Conservation (phyloP, 2,797 vertebrate species). For the Eleutherodactylus coqui region DNA sequence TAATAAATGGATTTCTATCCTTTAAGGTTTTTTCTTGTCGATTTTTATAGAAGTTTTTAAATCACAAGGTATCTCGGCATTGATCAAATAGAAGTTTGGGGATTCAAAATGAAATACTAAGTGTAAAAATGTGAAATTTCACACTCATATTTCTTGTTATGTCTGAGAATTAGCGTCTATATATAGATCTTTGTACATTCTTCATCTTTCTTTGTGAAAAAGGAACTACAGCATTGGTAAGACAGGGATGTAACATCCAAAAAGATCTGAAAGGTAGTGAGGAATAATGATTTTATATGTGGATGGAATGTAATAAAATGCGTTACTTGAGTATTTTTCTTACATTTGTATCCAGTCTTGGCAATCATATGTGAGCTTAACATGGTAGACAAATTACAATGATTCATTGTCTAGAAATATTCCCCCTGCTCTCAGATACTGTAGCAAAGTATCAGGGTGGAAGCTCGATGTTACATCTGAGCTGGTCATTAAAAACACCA, state of each 20-base stretch:
- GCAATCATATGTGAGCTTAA: background rate
- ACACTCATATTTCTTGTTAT: background rate
- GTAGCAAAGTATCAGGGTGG: background rate
- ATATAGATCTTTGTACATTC: background rate
- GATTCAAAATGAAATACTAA: constrained; percentile 1
- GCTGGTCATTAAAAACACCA: no score
- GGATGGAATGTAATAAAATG: background rate
- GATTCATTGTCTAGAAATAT: no score
- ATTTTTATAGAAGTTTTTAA: constrained; percentile 33
- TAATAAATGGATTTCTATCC: constrained; percentile 29
- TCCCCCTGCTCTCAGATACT: background rate
- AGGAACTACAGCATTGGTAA: background rate
- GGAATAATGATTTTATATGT: background rate
- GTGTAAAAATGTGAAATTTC: background rate
- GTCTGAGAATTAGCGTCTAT: background rate
- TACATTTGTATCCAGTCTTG: background rate
- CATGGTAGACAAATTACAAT: background rate
- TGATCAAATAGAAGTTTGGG: background rate
- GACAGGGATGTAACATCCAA: background rate
- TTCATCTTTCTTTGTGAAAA: background rate
- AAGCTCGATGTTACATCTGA: no score
- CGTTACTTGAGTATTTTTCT: background rate
- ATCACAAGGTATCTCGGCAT: constrained; percentile 4
- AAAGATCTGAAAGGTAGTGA: background rate
- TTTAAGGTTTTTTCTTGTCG: background rate